Base-by-base conservation (phyloP, 2,888 invertebrate species). In the Epicampocera succincta region DNA sequence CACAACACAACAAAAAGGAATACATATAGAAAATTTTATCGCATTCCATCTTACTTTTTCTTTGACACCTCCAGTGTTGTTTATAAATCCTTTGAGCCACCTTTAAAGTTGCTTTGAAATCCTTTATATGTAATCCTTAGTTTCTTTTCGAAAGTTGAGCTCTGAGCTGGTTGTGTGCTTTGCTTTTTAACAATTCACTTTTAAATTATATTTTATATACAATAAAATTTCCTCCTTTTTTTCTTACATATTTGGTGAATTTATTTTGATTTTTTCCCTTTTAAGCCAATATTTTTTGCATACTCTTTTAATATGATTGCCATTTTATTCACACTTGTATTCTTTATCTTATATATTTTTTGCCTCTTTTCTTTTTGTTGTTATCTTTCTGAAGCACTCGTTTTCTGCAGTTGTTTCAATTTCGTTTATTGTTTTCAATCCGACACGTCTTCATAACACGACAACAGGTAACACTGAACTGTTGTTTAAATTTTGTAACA, bases 391-490 rank as follows among this genome's bases (percentile, higher is more conserved):
- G 13, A 40, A 46, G 29, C 65, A 69, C 69, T 52, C 69, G 58
- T 63, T 81, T 80, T 63, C 50, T 72, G 21, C 29, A 42, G 40
- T 21, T 58, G 61, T 68, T 68, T 46, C 1, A 12, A 46, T 48
- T 68, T 38, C 58, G 33, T 38, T 63, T 15, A 25, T 29, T 40
- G 12, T 42, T 54, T 69, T 12, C 9, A 33, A 54, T 71, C 74
- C 74, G 74, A 60, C 80, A 84, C 87, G 85, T 85, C 85, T 83
- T 85, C 88, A 85, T 84, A 85, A 84, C 87, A 82, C 87, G 87
- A 84, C 86, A 85, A 86, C 88, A 88, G 89, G 85, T 87, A 88
- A 88, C 88, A 86, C 84, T 85, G 86, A 87, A 88, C 89, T 89
- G 88, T 82, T 81, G 17, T 73, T 65, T 63, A 21, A 44, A 50